phyloP scores from a whole-genome alignment of 2,888 invertebrate genomes.

The Holacanthella duospinosa region DNA sequence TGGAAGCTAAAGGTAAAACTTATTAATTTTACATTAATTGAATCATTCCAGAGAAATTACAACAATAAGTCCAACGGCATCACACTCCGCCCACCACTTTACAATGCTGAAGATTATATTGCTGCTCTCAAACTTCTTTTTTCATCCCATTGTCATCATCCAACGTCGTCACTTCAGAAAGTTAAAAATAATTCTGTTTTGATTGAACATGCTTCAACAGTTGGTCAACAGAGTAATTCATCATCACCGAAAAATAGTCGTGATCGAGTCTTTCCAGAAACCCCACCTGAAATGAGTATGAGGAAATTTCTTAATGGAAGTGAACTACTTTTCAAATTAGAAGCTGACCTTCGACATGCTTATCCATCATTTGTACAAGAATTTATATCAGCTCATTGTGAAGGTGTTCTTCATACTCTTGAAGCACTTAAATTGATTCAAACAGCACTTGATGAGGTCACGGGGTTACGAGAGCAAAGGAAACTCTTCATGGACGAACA shows the following conservation, averaged over 20 bases:
- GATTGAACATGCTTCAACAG: conserved; percentile 27
- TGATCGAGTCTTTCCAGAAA: conserved; percentile 41
- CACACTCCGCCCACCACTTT: conserved; percentile 67
- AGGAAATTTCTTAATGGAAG: conserved; percentile 77
- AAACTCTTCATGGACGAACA: conserved; percentile 35
- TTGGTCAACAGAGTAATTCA: background rate
- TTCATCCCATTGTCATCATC: conserved; percentile 12
- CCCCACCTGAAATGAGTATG: conserved; percentile 61
- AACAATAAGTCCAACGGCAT: background rate
- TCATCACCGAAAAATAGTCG: background rate
- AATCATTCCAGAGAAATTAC: too few species aligned
- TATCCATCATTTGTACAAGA: conserved; percentile 90
- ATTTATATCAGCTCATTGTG: conserved; percentile 75
- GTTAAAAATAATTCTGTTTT: conserved; percentile 15
- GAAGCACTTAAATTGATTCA: conserved; percentile 79
- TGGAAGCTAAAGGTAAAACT: too few species aligned
- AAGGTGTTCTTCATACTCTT: conserved; percentile 71
- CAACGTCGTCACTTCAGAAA: background rate
- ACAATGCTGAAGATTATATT: conserved; percentile 82
- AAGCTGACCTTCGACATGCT: conserved; percentile 72
- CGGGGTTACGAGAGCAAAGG: conserved; percentile 33
- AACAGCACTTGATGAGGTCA: conserved; percentile 55
- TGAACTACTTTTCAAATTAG: conserved; percentile 72
- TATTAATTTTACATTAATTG: too few species aligned
- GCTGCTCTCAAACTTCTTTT: conserved; percentile 26